Percentiles rank a stretch among this genome's conserved stretches.
phyloP scores from a whole-genome alignment of 2,888 invertebrate species.

The Scelioninae gen. 1 region DNA sequence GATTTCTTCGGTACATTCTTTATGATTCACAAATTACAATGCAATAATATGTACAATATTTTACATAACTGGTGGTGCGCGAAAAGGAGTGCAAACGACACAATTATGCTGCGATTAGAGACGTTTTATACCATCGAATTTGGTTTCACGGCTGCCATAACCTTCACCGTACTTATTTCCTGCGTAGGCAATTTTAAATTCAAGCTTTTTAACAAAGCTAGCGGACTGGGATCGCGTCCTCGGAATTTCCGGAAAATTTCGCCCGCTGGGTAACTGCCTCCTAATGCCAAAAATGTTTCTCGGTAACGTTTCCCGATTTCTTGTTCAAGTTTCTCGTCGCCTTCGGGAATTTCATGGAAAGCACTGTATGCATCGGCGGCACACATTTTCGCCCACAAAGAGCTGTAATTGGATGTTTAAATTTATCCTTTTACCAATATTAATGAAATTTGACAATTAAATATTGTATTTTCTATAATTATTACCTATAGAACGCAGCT shows the following conservation, averaged over 20 bases:
- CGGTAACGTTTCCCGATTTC: slow-evolving; percentile 90
- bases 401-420: too few species aligned
- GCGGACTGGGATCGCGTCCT: slow-evolving; percentile 95
- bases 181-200: slow-evolving; percentile 78
- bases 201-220: slow-evolving; percentile 89
- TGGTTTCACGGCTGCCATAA: slow-evolving; percentile 17
- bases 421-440: too few species aligned
- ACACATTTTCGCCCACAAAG: slow-evolving; percentile 94
- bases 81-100: slow-evolving; percentile 40
- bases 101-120: slow-evolving; percentile 17
- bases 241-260: slow-evolving; percentile 96
- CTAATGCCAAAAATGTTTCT: slow-evolving; percentile 92
- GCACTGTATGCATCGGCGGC: slow-evolving; percentile 96
- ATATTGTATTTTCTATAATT: too few species aligned
- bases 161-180: neutral
- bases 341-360: slow-evolving; percentile 88
- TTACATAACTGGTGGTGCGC: slow-evolving; percentile 36
- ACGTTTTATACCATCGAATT: slow-evolving; percentile 30
- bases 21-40: neutral
- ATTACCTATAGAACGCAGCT: too few species aligned
- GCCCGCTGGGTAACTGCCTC: slow-evolving; percentile 92
- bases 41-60: slow-evolving; percentile 64
- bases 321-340: slow-evolving; percentile 85
- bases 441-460: too few species aligned
- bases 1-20: too few species aligned